These are phyloP conservation scores for Mercenaria mercenaria DNA, from an alignment of 1,140 invertebrate genomes.

Conservation along the genomic window DNA sequence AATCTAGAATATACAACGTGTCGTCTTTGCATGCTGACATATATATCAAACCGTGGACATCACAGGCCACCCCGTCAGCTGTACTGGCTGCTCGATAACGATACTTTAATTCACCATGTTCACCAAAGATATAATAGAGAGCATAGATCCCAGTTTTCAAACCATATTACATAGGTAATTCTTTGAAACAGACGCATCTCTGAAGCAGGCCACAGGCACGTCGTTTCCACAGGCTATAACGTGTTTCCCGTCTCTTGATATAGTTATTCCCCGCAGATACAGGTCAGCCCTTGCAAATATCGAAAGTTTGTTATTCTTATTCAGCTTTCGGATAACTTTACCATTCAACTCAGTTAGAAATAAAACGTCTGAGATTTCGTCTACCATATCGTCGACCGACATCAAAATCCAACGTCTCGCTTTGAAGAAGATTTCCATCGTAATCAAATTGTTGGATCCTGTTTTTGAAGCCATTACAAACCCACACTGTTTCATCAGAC, in stretches of 20 bases:
- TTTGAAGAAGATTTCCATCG: slow-evolving; percentile 32
- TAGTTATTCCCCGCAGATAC: slow-evolving; percentile 48
- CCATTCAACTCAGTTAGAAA: slow-evolving; percentile 53
- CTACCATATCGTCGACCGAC: slow-evolving; percentile 60
- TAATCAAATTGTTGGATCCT: slow-evolving; percentile 26
- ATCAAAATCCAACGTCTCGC: slow-evolving; percentile 54
- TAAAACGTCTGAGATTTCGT: slow-evolving; percentile 19
- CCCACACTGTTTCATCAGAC: slow-evolving; percentile 55
- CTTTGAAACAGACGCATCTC: slow-evolving; percentile 45
- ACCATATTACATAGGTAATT: slow-evolving; percentile 42
- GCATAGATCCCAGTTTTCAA: slow-evolving; percentile 56
- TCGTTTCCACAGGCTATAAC: slow-evolving; percentile 59
- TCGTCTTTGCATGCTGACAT: slow-evolving; percentile 58
- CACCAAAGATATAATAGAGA: slow-evolving; percentile 47
- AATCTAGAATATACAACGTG: slow-evolving; percentile 47
- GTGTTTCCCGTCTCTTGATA: slow-evolving; percentile 8
- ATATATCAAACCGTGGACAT: slow-evolving; percentile 55
- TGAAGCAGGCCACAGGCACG: slow-evolving; percentile 44
- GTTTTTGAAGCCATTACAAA: slow-evolving; percentile 52
- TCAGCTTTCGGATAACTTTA: slow-evolving; percentile 52
- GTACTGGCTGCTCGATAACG: slow-evolving; percentile 47
- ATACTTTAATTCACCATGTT: slow-evolving; percentile 42
- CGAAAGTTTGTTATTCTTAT: slow-evolving; percentile 30
- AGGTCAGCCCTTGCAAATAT: slow-evolving; percentile 59
- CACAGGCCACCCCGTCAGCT: slow-evolving; percentile 55